Evolutionary conservation across 2,888 invertebrate genomes (phyloP).

Genomic region (Linyphia triangularis): DNA sequence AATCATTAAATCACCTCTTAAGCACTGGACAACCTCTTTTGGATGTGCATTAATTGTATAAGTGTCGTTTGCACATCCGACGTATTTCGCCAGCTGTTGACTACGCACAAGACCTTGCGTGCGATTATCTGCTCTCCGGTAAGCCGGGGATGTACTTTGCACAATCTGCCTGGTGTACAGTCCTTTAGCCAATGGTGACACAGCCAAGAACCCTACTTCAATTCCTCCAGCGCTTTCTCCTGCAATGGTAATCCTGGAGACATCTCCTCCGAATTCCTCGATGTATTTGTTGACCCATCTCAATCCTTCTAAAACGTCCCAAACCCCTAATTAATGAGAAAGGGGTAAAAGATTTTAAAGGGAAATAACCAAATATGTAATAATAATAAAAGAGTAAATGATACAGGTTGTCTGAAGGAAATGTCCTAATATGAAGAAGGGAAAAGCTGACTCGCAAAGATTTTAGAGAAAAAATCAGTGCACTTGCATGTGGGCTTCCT

Average conservation of each 20-base stretch:
- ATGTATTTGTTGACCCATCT: conserved; percentile 65
- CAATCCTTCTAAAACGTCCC: conserved; percentile 41
- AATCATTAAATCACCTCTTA: not conserved
- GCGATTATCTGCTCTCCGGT: not conserved
- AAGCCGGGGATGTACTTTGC: conserved; percentile 56
- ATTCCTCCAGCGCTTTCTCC: conserved; percentile 64
- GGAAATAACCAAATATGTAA: too few species aligned
- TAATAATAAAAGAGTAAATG: too few species aligned
- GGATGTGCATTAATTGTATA: conserved; percentile 4
- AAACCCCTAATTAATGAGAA: conserved; percentile 31
- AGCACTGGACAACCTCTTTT: conserved; percentile 26
- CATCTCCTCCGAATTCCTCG: conserved; percentile 51
- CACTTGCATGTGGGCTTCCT: too few species aligned
- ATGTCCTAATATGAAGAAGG: too few species aligned
- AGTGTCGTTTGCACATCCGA: conserved; percentile 32
- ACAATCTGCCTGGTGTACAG: conserved; percentile 56
- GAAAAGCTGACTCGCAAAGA: too few species aligned
- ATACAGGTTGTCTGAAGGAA: too few species aligned
- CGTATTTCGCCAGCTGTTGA: conserved; percentile 14
- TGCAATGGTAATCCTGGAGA: conserved; percentile 45
- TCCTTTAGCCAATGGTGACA: conserved; percentile 47
- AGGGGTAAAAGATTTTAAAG: too few species aligned
- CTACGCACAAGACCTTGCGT: not conserved
- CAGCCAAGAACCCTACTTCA: conserved; percentile 23
- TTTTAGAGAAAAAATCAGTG: too few species aligned